Conservation (phyloP, 1,140 invertebrate species). For the Atta cephalotes region DNA sequence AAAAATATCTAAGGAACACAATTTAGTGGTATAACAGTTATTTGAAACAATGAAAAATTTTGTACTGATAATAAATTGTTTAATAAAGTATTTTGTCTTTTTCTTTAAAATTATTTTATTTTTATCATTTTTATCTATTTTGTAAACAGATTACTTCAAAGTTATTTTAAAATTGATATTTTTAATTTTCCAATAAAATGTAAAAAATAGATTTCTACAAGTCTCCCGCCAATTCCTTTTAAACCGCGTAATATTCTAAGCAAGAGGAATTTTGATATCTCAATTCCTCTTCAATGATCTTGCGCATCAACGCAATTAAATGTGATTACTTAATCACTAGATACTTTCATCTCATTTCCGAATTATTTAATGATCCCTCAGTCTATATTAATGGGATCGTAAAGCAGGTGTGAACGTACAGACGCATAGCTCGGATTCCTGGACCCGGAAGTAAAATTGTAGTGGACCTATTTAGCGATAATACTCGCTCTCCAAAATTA, state of each 20-base stretch:
- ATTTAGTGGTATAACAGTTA: not conserved
- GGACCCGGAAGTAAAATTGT: slow-evolving; percentile 25
- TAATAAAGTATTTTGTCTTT: too few relatives aligned
- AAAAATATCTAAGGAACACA: not conserved
- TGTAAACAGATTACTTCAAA: not conserved
- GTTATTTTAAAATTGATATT: slow-evolving; percentile 6
- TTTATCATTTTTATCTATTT: not conserved
- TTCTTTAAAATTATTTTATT: not conserved
- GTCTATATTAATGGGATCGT: not conserved
- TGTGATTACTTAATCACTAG: slow-evolving; percentile 65
- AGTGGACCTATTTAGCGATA: slow-evolving; percentile 2
- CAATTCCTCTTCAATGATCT: slow-evolving; percentile 7
- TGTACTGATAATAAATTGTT: too few relatives aligned
- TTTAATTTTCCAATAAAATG: not conserved
- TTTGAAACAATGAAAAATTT: not conserved
- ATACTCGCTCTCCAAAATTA: slow-evolving; percentile 9
- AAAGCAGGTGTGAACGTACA: slow-evolving; percentile 29
- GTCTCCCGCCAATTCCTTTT: not conserved
- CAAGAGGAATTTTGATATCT: slow-evolving; percentile 15
- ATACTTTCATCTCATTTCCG: slow-evolving; percentile 76
- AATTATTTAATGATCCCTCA: slow-evolving; percentile 35
- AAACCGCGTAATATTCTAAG: slow-evolving; percentile 2
- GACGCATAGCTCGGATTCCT: slow-evolving; percentile 34
- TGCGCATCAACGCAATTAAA: slow-evolving; percentile 23
- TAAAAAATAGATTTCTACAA: not conserved